phyloP scores from a whole-genome alignment of 2,888 invertebrate species.

The Pteria penguin region DNA sequence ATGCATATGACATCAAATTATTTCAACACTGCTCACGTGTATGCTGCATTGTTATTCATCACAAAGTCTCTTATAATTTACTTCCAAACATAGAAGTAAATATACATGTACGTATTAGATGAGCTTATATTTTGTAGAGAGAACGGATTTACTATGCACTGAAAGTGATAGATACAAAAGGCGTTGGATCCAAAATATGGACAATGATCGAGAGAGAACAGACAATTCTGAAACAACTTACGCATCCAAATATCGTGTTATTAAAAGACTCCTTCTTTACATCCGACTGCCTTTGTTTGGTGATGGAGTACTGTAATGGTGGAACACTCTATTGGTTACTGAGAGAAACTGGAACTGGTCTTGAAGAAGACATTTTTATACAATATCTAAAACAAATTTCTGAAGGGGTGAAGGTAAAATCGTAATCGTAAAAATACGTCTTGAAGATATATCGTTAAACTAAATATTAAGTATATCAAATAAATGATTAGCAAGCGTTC shows the following conservation, averaged over 20 bases:
- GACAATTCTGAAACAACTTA: neutral
- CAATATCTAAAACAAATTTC: slow-evolving; percentile 7
- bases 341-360: neutral
- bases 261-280: slow-evolving; percentile 23
- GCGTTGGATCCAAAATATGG: neutral
- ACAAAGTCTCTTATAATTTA: too few species aligned
- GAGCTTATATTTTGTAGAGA: neutral
- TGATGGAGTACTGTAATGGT: slow-evolving; percentile 28
- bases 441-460: too few species aligned
- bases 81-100: too few species aligned
- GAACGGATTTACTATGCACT: neutral
- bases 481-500: too few species aligned
- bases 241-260: slow-evolving; percentile 13
- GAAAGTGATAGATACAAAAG: neutral
- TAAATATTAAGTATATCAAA: too few species aligned
- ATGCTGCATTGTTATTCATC: too few species aligned
- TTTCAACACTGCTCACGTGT: too few species aligned
- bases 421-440: too few species aligned
- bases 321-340: slow-evolving; percentile 16
- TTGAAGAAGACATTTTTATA: slow-evolving; percentile 6
- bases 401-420: slow-evolving; percentile 28
- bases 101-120: too few species aligned
- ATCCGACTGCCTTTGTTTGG: slow-evolving; percentile 10
- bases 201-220: neutral
- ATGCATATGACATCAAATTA: too few species aligned